Conservation (phyloP, 1,140 invertebrate genomes). For the Cataglyphis hispanica region DNA sequence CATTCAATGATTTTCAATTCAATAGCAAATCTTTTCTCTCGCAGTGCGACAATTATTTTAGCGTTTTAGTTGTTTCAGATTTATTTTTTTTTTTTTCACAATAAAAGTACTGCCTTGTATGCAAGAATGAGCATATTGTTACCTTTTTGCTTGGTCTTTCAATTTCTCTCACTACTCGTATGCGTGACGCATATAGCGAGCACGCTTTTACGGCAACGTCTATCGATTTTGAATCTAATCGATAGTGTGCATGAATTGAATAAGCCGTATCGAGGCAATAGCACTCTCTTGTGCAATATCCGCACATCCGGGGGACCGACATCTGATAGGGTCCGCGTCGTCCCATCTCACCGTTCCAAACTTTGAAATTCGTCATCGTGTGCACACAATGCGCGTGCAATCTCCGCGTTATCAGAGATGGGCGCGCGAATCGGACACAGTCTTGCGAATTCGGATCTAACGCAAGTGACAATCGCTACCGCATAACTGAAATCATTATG, state of each 20-base stretch:
- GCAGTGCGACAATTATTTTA: neutral
- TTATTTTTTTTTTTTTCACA: slow-evolving; percentile 2
- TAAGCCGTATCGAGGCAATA: neutral
- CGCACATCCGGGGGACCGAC: slow-evolving; percentile 1
- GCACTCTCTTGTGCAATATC: neutral
- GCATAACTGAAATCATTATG: neutral
- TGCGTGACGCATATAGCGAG: neutral
- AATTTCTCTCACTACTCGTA: slow-evolving; percentile 3
- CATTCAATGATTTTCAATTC: neutral
- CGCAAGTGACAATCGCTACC: neutral
- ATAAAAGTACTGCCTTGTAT: neutral
- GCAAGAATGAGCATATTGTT: neutral
- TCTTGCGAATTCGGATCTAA: neutral
- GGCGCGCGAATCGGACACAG: neutral
- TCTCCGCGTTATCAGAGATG: neutral
- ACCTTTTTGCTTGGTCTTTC: neutral
- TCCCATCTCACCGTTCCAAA: neutral
- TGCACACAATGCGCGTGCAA: neutral
- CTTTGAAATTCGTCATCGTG: neutral
- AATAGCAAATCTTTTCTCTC: neutral
- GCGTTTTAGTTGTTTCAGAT: neutral
- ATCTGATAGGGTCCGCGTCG: slow-evolving; percentile 26
- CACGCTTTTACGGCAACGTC: neutral
- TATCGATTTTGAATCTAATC: slow-evolving; percentile 11
- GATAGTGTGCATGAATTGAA: slow-evolving; percentile 19